Evolutionary conservation across 92 coral and sea anemone species (phyloP).

Genomic region (Phenganax subtilis): DNA sequence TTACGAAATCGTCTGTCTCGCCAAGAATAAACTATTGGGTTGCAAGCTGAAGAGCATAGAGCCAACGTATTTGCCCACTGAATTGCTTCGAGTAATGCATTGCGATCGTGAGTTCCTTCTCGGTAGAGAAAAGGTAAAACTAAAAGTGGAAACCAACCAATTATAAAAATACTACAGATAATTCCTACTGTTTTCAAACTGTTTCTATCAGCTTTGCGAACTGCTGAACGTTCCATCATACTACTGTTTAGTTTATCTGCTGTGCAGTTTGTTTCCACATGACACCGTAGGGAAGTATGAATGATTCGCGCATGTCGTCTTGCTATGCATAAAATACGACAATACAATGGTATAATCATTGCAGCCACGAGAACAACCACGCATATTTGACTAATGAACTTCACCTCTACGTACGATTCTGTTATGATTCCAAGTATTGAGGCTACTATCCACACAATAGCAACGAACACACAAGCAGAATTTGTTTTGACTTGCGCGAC

Average conservation of each 20-base stretch:
- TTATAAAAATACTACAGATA: constrained; percentile 59
- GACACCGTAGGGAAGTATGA: not conserved
- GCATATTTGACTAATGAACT: constrained; percentile 49
- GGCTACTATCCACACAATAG: constrained; percentile 62
- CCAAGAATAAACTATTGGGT: constrained; percentile 79
- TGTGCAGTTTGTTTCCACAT: not conserved
- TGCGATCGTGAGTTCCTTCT: constrained; percentile 31
- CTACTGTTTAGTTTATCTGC: not conserved
- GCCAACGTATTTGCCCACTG: constrained; percentile 84
- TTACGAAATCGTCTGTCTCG: constrained; percentile 34
- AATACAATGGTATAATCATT: constrained; percentile 61
- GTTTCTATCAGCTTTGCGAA: constrained; percentile 33
- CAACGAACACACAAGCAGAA: constrained; percentile 48
- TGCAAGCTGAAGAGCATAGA: constrained; percentile 79
- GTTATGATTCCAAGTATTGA: constrained; percentile 56
- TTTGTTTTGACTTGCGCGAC: constrained; percentile 53
- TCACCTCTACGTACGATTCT: constrained; percentile 41
- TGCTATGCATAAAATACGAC: constrained; percentile 73
- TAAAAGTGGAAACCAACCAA: constrained; percentile 86
- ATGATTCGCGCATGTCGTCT: constrained; percentile 76
- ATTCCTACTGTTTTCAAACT: constrained; percentile 70
- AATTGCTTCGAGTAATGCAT: constrained; percentile 41
- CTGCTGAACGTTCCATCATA: not conserved
- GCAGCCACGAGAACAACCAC: constrained; percentile 53
- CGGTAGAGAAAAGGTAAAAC: constrained; percentile 62